Percentiles rank a stretch among this genome's conserved stretches.
Conservation (phyloP, 1,140 invertebrate species). For the Halictus rubicundus region DNA sequence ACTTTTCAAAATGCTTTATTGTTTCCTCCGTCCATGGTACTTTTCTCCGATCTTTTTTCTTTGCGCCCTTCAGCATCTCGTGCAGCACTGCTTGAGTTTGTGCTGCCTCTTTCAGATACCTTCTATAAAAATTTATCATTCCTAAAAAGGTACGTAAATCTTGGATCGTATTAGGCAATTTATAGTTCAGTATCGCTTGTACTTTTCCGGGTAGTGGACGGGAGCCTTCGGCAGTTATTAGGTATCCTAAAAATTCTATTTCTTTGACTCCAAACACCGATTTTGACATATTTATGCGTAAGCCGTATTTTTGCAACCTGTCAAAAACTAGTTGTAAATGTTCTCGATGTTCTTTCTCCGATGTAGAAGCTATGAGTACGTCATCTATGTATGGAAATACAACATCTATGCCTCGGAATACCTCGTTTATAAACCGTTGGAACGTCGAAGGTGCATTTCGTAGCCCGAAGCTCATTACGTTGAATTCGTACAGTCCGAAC, state of each 20-base stretch:
- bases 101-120: neutral
- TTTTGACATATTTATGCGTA: neutral
- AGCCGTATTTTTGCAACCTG: neutral
- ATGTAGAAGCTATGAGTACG: neutral
- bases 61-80: neutral
- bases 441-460: neutral
- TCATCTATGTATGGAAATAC: neutral
- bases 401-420: neutral
- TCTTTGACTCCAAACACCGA: neutral
- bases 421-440: neutral
- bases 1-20: neutral
- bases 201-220: neutral
- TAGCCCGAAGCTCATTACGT: neutral
- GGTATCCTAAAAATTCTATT: neutral
- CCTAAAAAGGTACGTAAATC: slow-evolving; percentile 16
- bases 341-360: neutral
- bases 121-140: slow-evolving; percentile 17
- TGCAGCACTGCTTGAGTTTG: neutral
- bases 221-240: neutral
- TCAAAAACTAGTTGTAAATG: neutral
- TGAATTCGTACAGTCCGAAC: neutral
- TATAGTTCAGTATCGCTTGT: neutral
- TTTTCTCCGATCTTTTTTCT: neutral
- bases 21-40: neutral
- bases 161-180: neutral